Base-by-base conservation (phyloP, 2,888 invertebrate species). In the Cactoblastis cactorum region DNA sequence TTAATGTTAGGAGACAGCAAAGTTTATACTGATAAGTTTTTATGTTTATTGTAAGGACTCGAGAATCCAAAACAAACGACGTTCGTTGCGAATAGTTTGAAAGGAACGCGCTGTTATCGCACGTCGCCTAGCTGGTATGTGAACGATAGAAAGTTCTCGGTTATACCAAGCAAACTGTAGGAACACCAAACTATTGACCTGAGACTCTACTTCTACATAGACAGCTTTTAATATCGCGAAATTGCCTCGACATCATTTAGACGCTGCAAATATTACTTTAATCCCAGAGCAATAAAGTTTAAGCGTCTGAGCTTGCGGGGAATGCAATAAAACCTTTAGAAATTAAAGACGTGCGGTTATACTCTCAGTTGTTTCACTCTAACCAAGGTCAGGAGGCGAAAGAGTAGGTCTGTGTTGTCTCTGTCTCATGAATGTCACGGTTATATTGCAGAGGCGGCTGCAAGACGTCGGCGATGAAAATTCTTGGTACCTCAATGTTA, bases 221-320 rank as follows among this genome's bases (percentile, higher is more conserved):
- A 83, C 76, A 81, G 80, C 81, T 80, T 87, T 86, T 87, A 86
- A 88, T 88, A 87, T 82, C 81, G 77, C 74, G 71, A 84, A 84
- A 88, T 87, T 86, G 82, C 82, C 83, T 72, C 80, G 70, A 81
- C 84, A 85, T 85, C 83, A 87, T 86, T 88, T 85, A 85, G 87
- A 74, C 73, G 80, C 83, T 80, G 87, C 86, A 87, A 89, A 88
- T 88, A 88, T 88, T 85, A 88, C 89, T 88, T 88, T 87, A 89
- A 88, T 88, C 85, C 83, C 73, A 83, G 73, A 79, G 86, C 83
- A 81, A 87, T 89, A 89, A 89, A 88, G 88, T 87, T 88, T 86
- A 88, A 86, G 84, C 81, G 83, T 82, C 85, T 84, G 84, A 82
- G 87, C 86, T 87, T 83, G 83, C 81, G 76, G 80, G 73, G 84